Percentiles rank a stretch among this genome's conserved stretches.
Evolutionary conservation across 2,113 vertebrate species (phyloP).

Genomic region (Austrofundulus limnaeus): DNA sequence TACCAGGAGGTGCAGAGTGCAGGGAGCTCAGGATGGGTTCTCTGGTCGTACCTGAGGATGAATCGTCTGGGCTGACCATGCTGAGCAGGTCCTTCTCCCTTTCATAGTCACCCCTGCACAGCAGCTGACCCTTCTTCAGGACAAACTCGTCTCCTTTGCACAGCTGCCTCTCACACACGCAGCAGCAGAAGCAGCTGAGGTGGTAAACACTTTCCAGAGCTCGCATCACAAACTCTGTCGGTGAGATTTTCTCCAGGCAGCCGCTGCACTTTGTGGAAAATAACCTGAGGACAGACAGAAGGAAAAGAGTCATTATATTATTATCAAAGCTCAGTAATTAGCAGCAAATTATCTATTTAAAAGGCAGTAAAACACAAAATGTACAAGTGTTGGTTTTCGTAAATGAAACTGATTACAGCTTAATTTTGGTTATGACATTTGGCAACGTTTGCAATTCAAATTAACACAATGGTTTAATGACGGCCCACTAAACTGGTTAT

Average conservation of each 20-base stretch:
- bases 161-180: slow-evolving; percentile 88
- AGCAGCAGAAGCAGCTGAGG: slow-evolving; percentile 94
- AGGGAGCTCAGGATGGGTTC: neutral
- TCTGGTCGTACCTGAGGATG: slow-evolving; percentile 84
- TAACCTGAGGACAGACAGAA: slow-evolving; percentile 76
- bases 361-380: no score
- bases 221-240: slow-evolving; percentile 91
- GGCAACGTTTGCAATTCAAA: no score
- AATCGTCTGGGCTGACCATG: slow-evolving; percentile 86
- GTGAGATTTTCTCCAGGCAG: slow-evolving; percentile 89
- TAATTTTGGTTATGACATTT: no score
- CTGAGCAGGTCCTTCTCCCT: slow-evolving; percentile 87
- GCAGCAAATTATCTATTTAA: no score
- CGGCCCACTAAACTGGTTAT: no score
- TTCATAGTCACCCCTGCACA: slow-evolving; percentile 92
- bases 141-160: slow-evolving; percentile 92
- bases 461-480: no score
- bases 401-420: no score
- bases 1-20: neutral
- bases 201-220: slow-evolving; percentile 92
- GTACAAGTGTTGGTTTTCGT: no score
- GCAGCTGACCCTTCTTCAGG: slow-evolving; percentile 90
- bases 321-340: neutral
- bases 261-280: slow-evolving; percentile 90
- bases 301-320: neutral